Evolutionary conservation across 2,113 vertebrate genomes (phyloP).

Genomic region (Chrysemys picta): DNA sequence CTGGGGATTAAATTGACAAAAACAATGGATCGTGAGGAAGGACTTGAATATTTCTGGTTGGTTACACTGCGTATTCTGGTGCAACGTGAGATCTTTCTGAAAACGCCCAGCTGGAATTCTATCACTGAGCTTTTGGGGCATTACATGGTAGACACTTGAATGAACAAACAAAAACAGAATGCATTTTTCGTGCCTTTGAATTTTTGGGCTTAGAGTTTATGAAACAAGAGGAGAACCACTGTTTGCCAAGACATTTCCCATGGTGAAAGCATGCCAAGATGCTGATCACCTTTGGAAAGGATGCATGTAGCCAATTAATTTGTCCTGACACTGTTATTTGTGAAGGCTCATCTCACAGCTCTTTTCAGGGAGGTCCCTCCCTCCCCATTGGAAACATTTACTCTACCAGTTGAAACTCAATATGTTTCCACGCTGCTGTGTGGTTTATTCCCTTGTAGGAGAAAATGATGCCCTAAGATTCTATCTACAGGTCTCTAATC

Average conservation of each 20-base stretch:
- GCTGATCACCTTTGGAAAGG: neutral
- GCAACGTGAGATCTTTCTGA: neutral
- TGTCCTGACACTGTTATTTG: neutral
- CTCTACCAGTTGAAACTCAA: accelerated
- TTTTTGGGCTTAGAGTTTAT: neutral
- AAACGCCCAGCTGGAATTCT: neutral
- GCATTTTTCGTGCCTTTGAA: neutral
- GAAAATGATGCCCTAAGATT: no score
- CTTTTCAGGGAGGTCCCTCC: accelerated
- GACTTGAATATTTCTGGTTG: neutral
- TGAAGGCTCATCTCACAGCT: neutral
- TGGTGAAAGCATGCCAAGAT: neutral
- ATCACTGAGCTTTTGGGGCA: neutral
- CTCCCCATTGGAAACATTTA: neutral
- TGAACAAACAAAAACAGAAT: neutral
- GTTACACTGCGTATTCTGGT: neutral
- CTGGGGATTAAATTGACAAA: neutral
- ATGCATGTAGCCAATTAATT: neutral
- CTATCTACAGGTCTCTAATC: neutral
- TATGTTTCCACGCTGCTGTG: accelerated
- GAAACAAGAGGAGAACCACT: neutral
- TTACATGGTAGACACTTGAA: accelerated
- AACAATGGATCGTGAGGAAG: neutral
- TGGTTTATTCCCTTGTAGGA: accelerated
- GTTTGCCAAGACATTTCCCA: neutral